These are phyloP conservation scores for Leptopilina syphax DNA, from an alignment of 2,888 invertebrate species.

Conservation along the genomic window DNA sequence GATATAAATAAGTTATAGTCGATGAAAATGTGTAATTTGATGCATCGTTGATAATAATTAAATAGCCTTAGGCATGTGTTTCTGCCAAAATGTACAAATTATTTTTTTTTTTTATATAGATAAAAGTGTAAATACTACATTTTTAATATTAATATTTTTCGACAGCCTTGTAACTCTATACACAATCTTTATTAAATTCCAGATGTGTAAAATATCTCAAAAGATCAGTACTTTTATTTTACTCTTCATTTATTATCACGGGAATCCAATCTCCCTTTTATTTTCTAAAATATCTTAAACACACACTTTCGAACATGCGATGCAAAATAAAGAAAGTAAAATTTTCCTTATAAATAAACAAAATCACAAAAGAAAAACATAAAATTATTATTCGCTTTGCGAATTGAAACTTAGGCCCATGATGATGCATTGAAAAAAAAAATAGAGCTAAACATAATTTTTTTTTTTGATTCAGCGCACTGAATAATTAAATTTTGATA, in stretches of 20 bases:
- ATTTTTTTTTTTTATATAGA: conserved; percentile 18
- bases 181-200: conserved; percentile 33
- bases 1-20: conserved; percentile 40
- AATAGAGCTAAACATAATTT: background rate
- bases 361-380: background rate
- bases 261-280: conserved; percentile 11
- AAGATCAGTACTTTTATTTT: conserved; percentile 9
- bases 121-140: conserved; percentile 24
- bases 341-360: background rate
- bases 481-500: background rate
- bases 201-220: conserved; percentile 33
- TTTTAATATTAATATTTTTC: conserved; percentile 20
- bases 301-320: conserved; percentile 14
- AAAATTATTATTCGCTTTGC: too few relatives aligned
- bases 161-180: conserved; percentile 40
- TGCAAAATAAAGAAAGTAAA: conserved; percentile 1
- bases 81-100: conserved; percentile 34
- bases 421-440: background rate
- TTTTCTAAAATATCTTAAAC: conserved; percentile 34
- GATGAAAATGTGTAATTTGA: conserved; percentile 33
- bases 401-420: conserved; percentile 8
- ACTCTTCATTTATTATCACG: conserved; percentile 31
- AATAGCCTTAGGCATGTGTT: conserved; percentile 27
- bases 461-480: background rate
- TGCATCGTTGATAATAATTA: conserved; percentile 26